These are phyloP conservation scores for Myotis planiceps DNA, from an alignment of 2,797 vertebrate species.

Conservation along the genomic window DNA sequence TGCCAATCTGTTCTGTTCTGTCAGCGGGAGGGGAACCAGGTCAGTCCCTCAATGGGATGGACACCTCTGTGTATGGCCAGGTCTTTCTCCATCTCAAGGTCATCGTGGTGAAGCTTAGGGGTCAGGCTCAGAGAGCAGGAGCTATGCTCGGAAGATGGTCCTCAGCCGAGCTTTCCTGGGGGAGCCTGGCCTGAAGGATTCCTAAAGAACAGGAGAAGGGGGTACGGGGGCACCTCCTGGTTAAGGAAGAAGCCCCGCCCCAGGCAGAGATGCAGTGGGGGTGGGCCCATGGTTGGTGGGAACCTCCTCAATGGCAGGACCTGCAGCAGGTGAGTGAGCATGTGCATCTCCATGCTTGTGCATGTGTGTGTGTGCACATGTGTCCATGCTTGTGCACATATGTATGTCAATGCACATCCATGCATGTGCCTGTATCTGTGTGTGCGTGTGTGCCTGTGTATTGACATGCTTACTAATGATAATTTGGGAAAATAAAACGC, in stretches of 20 bases:
- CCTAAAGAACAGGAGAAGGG: background rate
- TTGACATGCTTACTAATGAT: background rate
- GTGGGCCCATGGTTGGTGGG: background rate
- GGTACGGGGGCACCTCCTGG: accelerated
- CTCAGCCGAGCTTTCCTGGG: background rate
- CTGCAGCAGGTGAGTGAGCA: background rate
- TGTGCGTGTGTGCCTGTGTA: background rate
- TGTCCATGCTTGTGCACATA: background rate
- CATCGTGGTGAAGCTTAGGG: background rate
- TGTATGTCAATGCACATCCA: no score
- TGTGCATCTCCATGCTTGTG: background rate
- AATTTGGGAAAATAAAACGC: background rate
- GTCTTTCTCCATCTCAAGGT: background rate
- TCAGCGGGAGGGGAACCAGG: background rate
- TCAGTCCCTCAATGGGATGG: background rate
- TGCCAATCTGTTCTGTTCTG: background rate
- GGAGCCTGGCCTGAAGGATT: background rate
- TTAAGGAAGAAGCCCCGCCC: background rate
- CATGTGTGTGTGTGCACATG: background rate
- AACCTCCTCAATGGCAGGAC: background rate
- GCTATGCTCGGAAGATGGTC: background rate
- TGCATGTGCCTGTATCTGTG: background rate
- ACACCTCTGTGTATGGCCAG: background rate
- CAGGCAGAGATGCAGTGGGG: background rate
- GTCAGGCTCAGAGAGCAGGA: background rate